phyloP scores from a whole-genome alignment of 2,888 invertebrate genomes.

The Saturnia japonica region DNA sequence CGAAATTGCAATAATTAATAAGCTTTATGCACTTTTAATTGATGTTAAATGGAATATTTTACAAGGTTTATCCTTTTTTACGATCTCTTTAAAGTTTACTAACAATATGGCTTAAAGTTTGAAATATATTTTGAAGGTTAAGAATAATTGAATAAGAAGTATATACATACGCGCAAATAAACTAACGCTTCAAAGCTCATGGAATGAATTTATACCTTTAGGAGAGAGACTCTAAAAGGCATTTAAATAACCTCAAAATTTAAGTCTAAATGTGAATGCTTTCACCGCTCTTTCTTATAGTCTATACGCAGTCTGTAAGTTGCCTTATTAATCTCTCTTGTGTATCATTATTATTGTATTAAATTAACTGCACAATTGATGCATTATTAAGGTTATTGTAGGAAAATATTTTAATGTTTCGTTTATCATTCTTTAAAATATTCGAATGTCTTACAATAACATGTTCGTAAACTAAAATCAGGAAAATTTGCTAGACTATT shows the following conservation, averaged over 20 bases:
- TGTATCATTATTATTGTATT: constrained; percentile 52
- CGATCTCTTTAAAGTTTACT: neutral
- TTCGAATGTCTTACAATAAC: neutral
- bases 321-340: constrained; percentile 67
- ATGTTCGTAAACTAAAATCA: neutral
- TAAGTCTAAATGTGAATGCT: neutral
- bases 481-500: neutral
- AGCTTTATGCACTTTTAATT: neutral
- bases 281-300: constrained; percentile 1
- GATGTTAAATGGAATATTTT: neutral
- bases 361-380: constrained; percentile 59
- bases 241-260: neutral
- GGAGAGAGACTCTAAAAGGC: neutral
- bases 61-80: neutral
- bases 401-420: constrained; percentile 14
- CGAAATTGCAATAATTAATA: neutral
- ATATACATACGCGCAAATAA: neutral
- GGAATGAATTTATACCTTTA: neutral
- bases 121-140: neutral
- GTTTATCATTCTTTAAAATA: neutral
- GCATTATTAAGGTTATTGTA: constrained; percentile 31
- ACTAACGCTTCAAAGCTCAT: neutral
- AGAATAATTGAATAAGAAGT: neutral
- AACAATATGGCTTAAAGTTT: neutral
- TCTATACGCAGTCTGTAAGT: constrained; percentile 66